Conservation (phyloP, 2,113 vertebrate genomes). For the Phaethon lepturus region DNA sequence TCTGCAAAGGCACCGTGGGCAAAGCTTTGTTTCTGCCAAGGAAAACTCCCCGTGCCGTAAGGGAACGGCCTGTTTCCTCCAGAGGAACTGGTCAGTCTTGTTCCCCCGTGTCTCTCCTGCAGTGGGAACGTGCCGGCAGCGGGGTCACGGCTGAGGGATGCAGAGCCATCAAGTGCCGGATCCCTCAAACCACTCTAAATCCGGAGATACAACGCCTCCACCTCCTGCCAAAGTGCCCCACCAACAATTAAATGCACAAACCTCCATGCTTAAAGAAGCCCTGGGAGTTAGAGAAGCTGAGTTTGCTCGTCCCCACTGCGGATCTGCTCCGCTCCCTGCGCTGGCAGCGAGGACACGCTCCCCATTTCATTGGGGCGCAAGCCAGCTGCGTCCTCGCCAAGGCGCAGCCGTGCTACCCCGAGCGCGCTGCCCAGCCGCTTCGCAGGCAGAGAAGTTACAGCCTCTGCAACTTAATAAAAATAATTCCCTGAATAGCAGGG, state of each 20-base stretch:
- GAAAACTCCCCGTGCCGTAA: background rate
- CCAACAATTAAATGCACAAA: accelerated
- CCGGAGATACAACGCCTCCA: accelerated
- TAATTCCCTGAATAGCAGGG: background rate
- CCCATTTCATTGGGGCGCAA: accelerated
- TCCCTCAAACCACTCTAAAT: background rate
- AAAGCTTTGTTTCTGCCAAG: conserved; percentile 30
- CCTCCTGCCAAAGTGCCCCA: accelerated
- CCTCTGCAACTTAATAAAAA: background rate
- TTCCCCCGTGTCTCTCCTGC: background rate
- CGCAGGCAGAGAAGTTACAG: background rate
- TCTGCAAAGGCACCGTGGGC: background rate
- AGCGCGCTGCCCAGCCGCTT: accelerated
- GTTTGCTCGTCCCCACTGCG: accelerated
- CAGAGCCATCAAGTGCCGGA: accelerated
- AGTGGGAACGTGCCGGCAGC: background rate
- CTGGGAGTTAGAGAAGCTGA: accelerated
- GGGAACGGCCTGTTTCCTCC: conserved; percentile 29
- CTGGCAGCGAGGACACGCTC: background rate
- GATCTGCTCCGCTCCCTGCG: accelerated
- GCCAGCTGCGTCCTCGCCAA: background rate
- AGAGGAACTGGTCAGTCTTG: conserved; percentile 39
- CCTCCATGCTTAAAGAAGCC: background rate
- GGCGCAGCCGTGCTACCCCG: background rate
- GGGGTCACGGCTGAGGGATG: background rate